Percentiles rank a stretch among this genome's conserved stretches.
These are phyloP conservation scores for Euthynnus affinis DNA, from an alignment of 2,797 vertebrate genomes.

Conservation along the genomic window DNA sequence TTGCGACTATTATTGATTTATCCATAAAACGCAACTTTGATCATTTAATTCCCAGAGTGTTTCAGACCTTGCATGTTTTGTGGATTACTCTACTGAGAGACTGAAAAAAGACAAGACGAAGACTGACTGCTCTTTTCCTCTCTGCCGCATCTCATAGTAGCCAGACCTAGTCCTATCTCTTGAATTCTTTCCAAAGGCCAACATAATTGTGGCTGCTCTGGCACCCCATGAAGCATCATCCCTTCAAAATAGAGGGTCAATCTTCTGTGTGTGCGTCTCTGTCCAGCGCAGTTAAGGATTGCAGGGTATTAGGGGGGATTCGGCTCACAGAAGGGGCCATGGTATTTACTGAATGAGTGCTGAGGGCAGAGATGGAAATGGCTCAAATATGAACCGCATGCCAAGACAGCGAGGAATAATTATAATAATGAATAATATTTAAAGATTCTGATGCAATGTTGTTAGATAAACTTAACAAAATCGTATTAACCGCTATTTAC, in stretches of 20 bases:
- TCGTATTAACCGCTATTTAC: background rate
- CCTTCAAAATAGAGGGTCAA: constrained; percentile 50
- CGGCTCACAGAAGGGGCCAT: constrained; percentile 43
- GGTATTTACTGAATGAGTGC: constrained; percentile 49
- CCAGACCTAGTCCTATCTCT: background rate
- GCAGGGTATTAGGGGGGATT: constrained; percentile 68
- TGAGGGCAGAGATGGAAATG: constrained; percentile 47
- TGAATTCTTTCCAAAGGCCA: constrained; percentile 17
- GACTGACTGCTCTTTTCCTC: background rate
- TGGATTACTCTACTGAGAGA: background rate
- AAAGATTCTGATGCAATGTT: background rate
- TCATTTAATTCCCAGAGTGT: background rate
- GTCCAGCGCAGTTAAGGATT: constrained; percentile 52
- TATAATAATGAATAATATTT: background rate
- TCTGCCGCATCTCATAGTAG: constrained; percentile 1
- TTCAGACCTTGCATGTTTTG: background rate
- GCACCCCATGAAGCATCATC: constrained; percentile 40
- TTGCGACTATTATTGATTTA: background rate
- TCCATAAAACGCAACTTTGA: background rate
- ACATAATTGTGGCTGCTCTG: constrained; percentile 24
- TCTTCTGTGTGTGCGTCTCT: constrained; percentile 47
- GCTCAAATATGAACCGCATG: constrained; percentile 44
- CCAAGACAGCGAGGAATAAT: background rate
- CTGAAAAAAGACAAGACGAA: background rate
- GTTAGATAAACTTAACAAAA: background rate